Conservation (phyloP, 2,888 invertebrate genomes). For the Oasisia sp. region DNA sequence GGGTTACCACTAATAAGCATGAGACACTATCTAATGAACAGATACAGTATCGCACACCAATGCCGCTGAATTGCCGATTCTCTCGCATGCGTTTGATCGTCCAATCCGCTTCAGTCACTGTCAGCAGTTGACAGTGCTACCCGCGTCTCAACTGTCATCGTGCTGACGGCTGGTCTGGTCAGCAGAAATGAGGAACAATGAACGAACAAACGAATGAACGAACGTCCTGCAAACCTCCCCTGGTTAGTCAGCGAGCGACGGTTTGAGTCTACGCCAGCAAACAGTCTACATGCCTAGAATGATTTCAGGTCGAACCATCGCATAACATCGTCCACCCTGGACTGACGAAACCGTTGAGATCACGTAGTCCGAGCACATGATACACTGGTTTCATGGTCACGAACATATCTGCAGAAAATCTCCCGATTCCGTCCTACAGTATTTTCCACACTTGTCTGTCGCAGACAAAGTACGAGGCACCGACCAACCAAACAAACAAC, state of each 20-base stretch:
- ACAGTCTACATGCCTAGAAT: background rate
- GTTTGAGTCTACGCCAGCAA: background rate
- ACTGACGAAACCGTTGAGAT: background rate
- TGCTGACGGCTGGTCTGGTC: background rate
- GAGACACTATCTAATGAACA: background rate
- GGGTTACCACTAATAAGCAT: background rate
- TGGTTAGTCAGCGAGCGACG: background rate
- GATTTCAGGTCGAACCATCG: background rate
- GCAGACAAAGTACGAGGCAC: background rate
- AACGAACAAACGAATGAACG: no score
- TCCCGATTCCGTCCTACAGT: background rate
- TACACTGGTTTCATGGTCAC: background rate
- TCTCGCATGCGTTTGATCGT: background rate
- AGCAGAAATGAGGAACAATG: no score
- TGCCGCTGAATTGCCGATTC: background rate
- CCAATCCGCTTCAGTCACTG: background rate
- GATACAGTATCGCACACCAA: background rate
- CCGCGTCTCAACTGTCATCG: background rate
- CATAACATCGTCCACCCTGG: background rate
- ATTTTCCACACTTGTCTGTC: slow-evolving; percentile 12
- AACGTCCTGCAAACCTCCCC: background rate
- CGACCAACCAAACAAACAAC: background rate
- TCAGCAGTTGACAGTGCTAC: background rate
- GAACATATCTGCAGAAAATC: background rate
- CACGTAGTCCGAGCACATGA: background rate